phyloP scores from a whole-genome alignment of 2,888 invertebrate genomes.

The Chymomyza caudatula region DNA sequence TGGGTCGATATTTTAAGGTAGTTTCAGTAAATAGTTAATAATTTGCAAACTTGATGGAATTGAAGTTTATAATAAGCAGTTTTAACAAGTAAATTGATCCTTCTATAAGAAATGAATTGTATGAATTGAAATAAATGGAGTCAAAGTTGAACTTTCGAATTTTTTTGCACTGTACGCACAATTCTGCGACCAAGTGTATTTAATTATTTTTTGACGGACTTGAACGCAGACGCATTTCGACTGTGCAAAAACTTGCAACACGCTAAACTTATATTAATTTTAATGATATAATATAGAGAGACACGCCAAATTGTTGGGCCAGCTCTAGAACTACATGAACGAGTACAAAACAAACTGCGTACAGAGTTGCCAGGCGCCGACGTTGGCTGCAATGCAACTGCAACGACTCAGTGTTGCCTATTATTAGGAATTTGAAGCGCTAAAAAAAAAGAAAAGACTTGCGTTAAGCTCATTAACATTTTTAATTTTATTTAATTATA shows the following conservation, averaged over 20 bases:
- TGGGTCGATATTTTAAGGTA: no score
- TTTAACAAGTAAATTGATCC: no score
- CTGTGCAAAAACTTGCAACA: constrained; percentile 53
- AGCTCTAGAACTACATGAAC: constrained; percentile 42
- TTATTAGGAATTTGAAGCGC: neutral
- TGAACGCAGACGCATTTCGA: constrained; percentile 2
- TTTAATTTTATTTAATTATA: constrained; percentile 73
- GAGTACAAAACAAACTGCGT: neutral
- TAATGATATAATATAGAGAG: constrained; percentile 70
- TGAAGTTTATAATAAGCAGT: no score
- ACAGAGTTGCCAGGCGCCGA: neutral
- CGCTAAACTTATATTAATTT: constrained; percentile 69
- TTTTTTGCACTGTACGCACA: no score
- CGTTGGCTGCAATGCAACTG: neutral
- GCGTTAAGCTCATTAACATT: constrained; percentile 61
- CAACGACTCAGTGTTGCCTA: neutral
- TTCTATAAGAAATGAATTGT: no score
- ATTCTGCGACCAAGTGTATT: neutral
- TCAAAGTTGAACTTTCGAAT: no score
- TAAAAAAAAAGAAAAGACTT: constrained; percentile 1
- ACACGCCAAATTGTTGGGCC: constrained; percentile 70
- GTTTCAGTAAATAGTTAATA: no score
- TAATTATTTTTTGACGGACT: neutral
- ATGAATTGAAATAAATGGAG: no score
- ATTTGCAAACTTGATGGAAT: no score